A percentile compares a stretch with the other conserved stretches of the same genome.
These are phyloP conservation scores for Tridacna gigas DNA, from an alignment of 2,888 invertebrate species.

Conservation along the genomic window DNA sequence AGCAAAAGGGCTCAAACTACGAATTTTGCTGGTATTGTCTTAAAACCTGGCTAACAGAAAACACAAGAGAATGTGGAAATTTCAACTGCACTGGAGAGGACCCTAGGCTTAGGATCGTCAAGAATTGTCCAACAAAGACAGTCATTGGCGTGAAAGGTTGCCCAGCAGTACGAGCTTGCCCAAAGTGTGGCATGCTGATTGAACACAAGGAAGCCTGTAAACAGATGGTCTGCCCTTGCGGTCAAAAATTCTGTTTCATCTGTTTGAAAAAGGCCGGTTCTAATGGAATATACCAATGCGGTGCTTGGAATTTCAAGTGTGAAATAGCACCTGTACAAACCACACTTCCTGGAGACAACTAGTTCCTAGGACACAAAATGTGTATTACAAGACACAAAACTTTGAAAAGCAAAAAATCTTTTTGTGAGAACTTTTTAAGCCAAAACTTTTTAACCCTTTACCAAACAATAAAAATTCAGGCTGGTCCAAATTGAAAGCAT, in stretches of 20 bases:
- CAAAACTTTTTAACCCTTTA: too few species aligned
- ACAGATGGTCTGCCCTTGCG: slow-evolving; percentile 68
- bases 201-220: slow-evolving; percentile 67
- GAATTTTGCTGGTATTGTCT: slow-evolving; percentile 70
- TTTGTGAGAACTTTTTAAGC: too few species aligned
- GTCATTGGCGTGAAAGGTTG: slow-evolving; percentile 62
- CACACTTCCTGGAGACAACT: slow-evolving; percentile 39
- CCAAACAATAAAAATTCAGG: too few species aligned
- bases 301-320: slow-evolving; percentile 56
- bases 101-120: slow-evolving; percentile 56
- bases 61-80: slow-evolving; percentile 58
- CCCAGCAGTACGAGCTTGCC: slow-evolving; percentile 67
- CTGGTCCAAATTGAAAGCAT: too few species aligned
- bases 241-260: slow-evolving; percentile 69
- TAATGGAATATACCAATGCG: slow-evolving; percentile 54
- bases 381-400: too few species aligned
- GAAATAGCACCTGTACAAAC: slow-evolving; percentile 56
- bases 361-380: neutral
- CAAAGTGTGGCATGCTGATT: slow-evolving; percentile 65
- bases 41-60: slow-evolving; percentile 49
- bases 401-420: too few species aligned
- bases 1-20: slow-evolving; percentile 29
- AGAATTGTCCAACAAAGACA: slow-evolving; percentile 49
- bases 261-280: slow-evolving; percentile 58
- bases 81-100: slow-evolving; percentile 61